Evolutionary conservation across 2,113 vertebrate genomes (phyloP), one percentile per base, ranked within the genome.

Genomic region (Fregetta grallaria): DNA sequence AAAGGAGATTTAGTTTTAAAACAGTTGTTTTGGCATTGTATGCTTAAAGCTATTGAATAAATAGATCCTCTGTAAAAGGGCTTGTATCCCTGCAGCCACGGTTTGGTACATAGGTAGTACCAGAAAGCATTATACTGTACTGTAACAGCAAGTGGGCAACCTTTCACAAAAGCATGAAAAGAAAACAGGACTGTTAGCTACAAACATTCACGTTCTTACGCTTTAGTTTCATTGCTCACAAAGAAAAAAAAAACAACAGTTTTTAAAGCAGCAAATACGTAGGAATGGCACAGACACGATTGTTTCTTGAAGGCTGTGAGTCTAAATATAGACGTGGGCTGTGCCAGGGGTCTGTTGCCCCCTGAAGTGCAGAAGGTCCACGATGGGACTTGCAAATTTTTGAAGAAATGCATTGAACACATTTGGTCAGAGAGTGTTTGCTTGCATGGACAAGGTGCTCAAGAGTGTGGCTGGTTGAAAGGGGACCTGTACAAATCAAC

Each of bases 1-100:
- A 79, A 84, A 86, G 13, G 44, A 71, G 52, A 59, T 96, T 86
- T 84, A 38, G 17, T 87, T 89, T 89, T 94, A 75, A 87, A 96
- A 49, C 14, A 81, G 44, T 85, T 89, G 38, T 0, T 82, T 94
- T 91, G 75, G 44, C 76, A 92, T 89, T 3, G 1, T n/a, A 18
- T 40, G 4, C 58, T 91, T 87, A 67, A 75, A 79, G 3, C 26
- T 61, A 61, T 19, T 78, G 68, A 94, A 92, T 76, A 86, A 92
- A 68, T 22, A 75, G 10, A 16, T 79, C 20, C 11, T 84, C 56
- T 91, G 56, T 87, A 78, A 82, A 92, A 73, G 30, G 32, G n/a
- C 40, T 90, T 81, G 16, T 75, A 65, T 58, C 65, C 72, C 79
- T 78, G 40, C 34, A 95, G 70, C 13, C 15, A 49, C 45, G 73